Evolutionary conservation across 2,888 invertebrate species (phyloP).

Genomic region (Ditula angustiorana): DNA sequence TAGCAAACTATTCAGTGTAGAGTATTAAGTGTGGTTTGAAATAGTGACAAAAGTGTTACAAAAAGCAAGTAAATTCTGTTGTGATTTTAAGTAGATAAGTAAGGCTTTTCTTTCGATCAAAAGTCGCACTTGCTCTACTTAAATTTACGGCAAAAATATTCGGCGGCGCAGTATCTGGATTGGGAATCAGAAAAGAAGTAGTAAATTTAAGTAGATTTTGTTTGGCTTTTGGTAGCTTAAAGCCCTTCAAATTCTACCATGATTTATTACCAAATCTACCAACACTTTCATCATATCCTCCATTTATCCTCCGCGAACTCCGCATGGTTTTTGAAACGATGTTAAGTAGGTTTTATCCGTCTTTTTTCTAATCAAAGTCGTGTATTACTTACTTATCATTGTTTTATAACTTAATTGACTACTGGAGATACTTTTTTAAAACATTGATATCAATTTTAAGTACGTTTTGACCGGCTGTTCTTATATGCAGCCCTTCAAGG

Average conservation of each 20-base stretch:
- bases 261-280: slow-evolving; percentile 44
- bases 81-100: slow-evolving; percentile 54
- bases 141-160: not conserved
- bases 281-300: not conserved
- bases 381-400: slow-evolving; percentile 53
- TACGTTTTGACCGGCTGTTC: slow-evolving; percentile 45
- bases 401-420: slow-evolving; percentile 34
- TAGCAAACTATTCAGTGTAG: slow-evolving; percentile 2
- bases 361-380: slow-evolving; percentile 45
- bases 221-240: slow-evolving; percentile 49
- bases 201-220: slow-evolving; percentile 50
- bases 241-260: slow-evolving; percentile 61
- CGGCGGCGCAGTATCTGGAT: not conserved
- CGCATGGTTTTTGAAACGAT: slow-evolving; percentile 3
- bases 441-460: slow-evolving; percentile 42
- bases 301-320: too few relatives aligned
- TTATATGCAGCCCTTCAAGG: slow-evolving; percentile 48
- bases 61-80: not conserved
- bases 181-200: slow-evolving; percentile 34
- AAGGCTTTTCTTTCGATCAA: slow-evolving; percentile 23
- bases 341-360: slow-evolving; percentile 40
- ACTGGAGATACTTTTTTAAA: not conserved
- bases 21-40: not conserved
- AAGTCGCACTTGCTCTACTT: slow-evolving; percentile 31
- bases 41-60: not conserved